These are phyloP conservation scores for Magallana ariakensis DNA, from an alignment of 1,140 invertebrate genomes.

Conservation along the genomic window DNA sequence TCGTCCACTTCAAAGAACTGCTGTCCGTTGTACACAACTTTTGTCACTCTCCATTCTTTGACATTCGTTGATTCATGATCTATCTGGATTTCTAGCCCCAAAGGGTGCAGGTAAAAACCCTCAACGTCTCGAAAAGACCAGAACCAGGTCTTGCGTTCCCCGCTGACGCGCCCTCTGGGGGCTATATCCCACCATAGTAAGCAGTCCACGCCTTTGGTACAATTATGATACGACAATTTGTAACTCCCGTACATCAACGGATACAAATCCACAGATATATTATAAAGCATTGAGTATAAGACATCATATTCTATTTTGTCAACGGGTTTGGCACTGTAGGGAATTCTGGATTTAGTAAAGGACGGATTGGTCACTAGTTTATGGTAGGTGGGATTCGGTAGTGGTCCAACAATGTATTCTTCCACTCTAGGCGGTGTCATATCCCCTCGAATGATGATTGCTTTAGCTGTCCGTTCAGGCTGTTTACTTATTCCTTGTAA, in stretches of 20 bases:
- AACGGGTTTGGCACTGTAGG: slow-evolving; percentile 70
- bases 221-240: slow-evolving; percentile 72
- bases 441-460: slow-evolving; percentile 73
- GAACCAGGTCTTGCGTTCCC: slow-evolving; percentile 70
- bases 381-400: slow-evolving; percentile 67
- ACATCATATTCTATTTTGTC: slow-evolving; percentile 68
- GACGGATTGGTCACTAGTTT: slow-evolving; percentile 66
- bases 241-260: slow-evolving; percentile 70
- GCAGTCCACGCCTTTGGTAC: slow-evolving; percentile 65
- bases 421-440: slow-evolving; percentile 67
- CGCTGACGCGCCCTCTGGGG: slow-evolving; percentile 66
- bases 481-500: slow-evolving; percentile 63
- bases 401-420: slow-evolving; percentile 74
- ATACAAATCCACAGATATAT: slow-evolving; percentile 63
- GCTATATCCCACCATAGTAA: slow-evolving; percentile 68
- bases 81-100: slow-evolving; percentile 72
- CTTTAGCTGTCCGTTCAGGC: slow-evolving; percentile 71
- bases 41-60: slow-evolving; percentile 67
- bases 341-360: slow-evolving; percentile 67
- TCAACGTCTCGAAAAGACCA: slow-evolving; percentile 72
- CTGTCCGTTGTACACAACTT: slow-evolving; percentile 71
- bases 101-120: slow-evolving; percentile 71
- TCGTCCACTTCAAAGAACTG: slow-evolving; percentile 69
- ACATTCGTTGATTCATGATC: slow-evolving; percentile 67
- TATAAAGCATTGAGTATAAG: slow-evolving; percentile 63